Conservation (phyloP, 2,888 invertebrate genomes). For the Pycnomerus fuliginosus region DNA sequence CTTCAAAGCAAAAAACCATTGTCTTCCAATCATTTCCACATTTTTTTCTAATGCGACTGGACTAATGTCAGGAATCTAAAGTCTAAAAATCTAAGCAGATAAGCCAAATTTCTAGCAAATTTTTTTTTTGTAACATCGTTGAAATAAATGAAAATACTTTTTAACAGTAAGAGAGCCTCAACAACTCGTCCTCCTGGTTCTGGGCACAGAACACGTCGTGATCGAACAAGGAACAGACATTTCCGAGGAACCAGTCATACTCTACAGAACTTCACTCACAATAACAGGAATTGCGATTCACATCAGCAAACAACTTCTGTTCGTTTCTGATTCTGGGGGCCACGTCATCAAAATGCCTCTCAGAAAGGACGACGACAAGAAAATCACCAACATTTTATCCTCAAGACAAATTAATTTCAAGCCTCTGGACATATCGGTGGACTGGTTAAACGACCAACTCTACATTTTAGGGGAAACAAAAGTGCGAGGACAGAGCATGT, state of each 20-base stretch:
- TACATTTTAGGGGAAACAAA: constrained; percentile 76
- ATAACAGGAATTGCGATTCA: constrained; percentile 73
- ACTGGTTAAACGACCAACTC: constrained; percentile 85
- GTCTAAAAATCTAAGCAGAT: too few relatives aligned
- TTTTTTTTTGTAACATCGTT: neutral
- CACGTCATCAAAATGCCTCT: constrained; percentile 56
- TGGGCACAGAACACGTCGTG: constrained; percentile 68
- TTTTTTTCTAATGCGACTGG: too few relatives aligned
- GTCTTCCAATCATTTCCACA: too few relatives aligned
- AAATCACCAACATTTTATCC: constrained; percentile 57
- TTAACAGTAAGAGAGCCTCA: constrained; percentile 64
- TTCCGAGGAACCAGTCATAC: constrained; percentile 65
- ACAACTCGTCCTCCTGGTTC: constrained; percentile 68
- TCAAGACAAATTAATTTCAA: constrained; percentile 62
- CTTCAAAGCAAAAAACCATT: too few relatives aligned
- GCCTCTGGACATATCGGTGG: constrained; percentile 74
- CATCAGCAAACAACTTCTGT: constrained; percentile 70
- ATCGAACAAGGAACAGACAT: constrained; percentile 67
- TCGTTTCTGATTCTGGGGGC: constrained; percentile 71
- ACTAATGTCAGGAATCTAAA: too few relatives aligned
- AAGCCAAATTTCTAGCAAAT: neutral
- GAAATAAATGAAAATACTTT: too few relatives aligned
- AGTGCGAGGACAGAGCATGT: constrained; percentile 52
- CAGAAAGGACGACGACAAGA: constrained; percentile 48
- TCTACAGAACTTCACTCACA: constrained; percentile 57